These are phyloP conservation scores for Hydropsyche betteni DNA, from an alignment of 2,888 invertebrate genomes.

Conservation along the genomic window DNA sequence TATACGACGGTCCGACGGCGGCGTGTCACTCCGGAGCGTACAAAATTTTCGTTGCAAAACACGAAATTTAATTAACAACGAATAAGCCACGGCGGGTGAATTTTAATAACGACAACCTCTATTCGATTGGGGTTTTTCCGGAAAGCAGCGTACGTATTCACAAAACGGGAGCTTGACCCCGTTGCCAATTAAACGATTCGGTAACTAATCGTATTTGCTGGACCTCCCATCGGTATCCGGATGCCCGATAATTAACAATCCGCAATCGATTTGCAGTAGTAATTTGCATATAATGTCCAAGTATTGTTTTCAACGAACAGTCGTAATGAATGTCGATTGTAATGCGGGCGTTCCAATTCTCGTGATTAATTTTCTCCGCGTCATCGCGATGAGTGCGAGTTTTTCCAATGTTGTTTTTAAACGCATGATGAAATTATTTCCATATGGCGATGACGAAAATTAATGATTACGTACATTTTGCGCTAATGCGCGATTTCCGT, in stretches of 20 bases:
- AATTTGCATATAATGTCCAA: neutral
- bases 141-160: too few species aligned
- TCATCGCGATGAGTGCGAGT: neutral
- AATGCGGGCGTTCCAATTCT: neutral
- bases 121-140: neutral
- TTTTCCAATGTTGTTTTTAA: neutral
- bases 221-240: neutral
- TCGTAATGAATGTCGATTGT: too few species aligned
- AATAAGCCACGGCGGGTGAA: constrained; percentile 33
- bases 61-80: constrained; percentile 42
- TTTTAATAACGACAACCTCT: constrained; percentile 37
- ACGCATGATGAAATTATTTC: neutral
- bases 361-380: neutral
- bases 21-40: constrained; percentile 20
- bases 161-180: too few species aligned
- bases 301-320: neutral
- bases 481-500: too few species aligned
- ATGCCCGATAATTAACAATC: neutral
- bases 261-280: neutral
- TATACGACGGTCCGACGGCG: constrained; percentile 29
- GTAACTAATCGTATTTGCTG: neutral
- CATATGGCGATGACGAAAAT: neutral
- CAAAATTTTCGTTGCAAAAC: constrained; percentile 36
- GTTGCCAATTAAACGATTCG: too few species aligned
- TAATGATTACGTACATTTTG: neutral